A percentile compares a stretch with the other conserved stretches of the same genome.
Conservation (phyloP, 2,888 invertebrate genomes). For the Choreutis nemorana region DNA sequence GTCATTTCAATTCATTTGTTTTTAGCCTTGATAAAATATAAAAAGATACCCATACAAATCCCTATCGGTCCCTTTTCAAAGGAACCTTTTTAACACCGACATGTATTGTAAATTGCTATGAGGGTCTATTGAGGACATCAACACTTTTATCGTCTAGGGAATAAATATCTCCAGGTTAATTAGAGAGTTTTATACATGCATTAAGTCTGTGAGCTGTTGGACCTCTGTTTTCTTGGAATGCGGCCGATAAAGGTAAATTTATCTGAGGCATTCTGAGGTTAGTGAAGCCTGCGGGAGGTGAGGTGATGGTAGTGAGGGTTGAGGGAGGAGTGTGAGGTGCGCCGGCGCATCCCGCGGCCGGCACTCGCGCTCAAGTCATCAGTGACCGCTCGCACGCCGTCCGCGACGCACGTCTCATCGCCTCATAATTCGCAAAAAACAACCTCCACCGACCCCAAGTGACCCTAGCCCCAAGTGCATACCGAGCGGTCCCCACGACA, state of each 20-base stretch:
- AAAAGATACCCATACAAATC: too few species aligned
- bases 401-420: constrained; percentile 27
- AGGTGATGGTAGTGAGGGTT: constrained; percentile 24
- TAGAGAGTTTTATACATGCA: too few species aligned
- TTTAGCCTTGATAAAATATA: too few species aligned
- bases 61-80: too few species aligned
- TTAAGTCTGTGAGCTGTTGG: too few species aligned
- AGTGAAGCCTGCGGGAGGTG: constrained; percentile 32
- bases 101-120: too few species aligned
- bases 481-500: constrained; percentile 43
- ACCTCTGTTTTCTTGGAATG: constrained; percentile 36
- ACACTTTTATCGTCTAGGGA: constrained; percentile 17
- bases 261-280: constrained; percentile 21
- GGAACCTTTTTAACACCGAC: too few species aligned
- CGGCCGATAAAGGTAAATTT: constrained; percentile 21
- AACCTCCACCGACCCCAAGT: constrained; percentile 42
- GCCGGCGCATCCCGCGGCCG: constrained; percentile 13
- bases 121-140: too few species aligned
- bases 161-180: constrained; percentile 40
- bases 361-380: constrained; percentile 11
- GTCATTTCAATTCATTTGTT: too few species aligned
- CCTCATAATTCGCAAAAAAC: constrained; percentile 17
- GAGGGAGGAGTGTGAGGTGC: constrained; percentile 21
- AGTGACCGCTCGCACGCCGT: constrained; percentile 51
- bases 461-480: constrained; percentile 49